Evolutionary conservation across 2,888 invertebrate species (phyloP).

Genomic region (Drosophila paucipuncta): DNA sequence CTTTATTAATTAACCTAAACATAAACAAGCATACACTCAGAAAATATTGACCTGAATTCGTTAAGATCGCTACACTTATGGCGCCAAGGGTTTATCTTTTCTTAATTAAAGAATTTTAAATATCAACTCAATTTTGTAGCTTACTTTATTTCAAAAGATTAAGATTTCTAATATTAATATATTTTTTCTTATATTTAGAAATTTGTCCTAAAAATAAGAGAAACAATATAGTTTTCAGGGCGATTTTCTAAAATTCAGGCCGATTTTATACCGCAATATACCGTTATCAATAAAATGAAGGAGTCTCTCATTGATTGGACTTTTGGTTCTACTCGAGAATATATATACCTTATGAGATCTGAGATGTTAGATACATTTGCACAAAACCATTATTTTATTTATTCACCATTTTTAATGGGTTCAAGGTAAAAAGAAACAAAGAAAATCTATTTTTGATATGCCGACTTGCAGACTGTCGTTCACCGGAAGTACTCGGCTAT

Average conservation of each 20-base stretch:
- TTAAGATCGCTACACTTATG: background rate
- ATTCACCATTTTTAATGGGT: background rate
- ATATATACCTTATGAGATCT: background rate
- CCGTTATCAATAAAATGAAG: too few species aligned
- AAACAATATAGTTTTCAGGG: background rate
- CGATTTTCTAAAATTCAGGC: background rate
- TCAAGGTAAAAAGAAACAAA: background rate
- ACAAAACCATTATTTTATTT: background rate
- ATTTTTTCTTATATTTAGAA: too few species aligned
- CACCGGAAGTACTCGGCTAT: too few species aligned
- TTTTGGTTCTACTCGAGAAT: background rate
- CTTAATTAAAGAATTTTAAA: background rate
- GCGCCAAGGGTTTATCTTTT: background rate
- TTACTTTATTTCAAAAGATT: background rate
- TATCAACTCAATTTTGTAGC: background rate
- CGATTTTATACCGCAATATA: too few species aligned
- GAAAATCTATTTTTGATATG: too few species aligned
- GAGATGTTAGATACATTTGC: too few species aligned
- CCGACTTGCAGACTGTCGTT: too few species aligned
- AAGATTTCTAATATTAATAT: too few species aligned
- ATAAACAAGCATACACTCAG: background rate
- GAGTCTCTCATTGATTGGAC: too few species aligned
- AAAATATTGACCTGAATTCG: background rate
- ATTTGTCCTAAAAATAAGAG: too few species aligned
- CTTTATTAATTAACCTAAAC: background rate